Evolutionary conservation across 2,888 invertebrate genomes (phyloP), one percentile per base, ranked within the genome.

Genomic region (Andrena trimmerana): DNA sequence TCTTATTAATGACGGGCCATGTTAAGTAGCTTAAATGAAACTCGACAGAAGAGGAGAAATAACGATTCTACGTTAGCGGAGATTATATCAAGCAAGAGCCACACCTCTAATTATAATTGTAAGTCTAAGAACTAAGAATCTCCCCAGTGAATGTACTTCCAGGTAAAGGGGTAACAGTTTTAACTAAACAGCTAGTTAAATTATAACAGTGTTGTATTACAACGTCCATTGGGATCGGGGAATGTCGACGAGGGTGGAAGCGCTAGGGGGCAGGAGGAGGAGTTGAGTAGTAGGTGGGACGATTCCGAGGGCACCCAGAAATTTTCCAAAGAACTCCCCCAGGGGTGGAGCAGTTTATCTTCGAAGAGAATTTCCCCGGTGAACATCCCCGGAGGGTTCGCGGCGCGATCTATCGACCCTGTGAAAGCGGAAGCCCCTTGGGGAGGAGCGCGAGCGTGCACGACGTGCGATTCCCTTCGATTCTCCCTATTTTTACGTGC

Each of bases 271-370:
- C 42, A 42, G 24, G 1, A 57, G 27, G 10, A 27, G 8, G 10
- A 1, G 57, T 10, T 10, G 10, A 20, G 57, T 57, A 27, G 57
- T 13, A 13, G 36, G 42, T 42, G 63, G 63, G 10, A 48, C 13
- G 65, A 42, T 13, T 33, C 13, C 7, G 20, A 27, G 24, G 63
- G 65, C 60, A 54, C 57, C 13, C 29, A 54, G 63, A 65, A 87
- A 79, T 81, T 86, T 82, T 72, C 69, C 33, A 77, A 84, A 73
- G 75, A 82, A 75, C 71, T 68, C 66, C 68, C 70, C 67, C 67
- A 7, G 27, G 60, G 65, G 63, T 60, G 54, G 65, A 81, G 70
- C 78, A 74, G 86, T 81, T 86, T 83, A 86, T 83, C 85, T 78
- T 68, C 69, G 65, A 77, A 31, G 68, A 63, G 80, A 85, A 77